Evolutionary conservation across 1,140 invertebrate species (phyloP), one percentile per base, ranked within the genome.

Genomic region (Archegozetes longisetosus): DNA sequence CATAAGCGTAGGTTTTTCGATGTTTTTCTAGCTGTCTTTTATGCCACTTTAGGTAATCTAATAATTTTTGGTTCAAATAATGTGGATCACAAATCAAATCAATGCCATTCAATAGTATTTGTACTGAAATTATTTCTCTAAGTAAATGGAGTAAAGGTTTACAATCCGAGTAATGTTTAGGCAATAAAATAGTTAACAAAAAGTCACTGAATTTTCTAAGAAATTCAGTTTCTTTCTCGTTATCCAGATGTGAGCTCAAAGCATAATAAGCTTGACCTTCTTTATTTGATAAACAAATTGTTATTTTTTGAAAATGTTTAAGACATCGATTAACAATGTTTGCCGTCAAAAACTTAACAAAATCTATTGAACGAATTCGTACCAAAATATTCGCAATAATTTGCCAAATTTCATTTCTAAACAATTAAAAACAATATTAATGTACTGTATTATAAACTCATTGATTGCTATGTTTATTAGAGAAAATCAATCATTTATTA

Each of bases 41-140:
- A 65, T 86, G 79, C 59, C 86, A 82, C 69, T 87, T 81, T 54
- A 93, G 81, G 68, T 88, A 88, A 57, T 80, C 76, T 51, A 91
- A 75, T 57, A 92, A 79, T 70, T 88, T 86, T 69, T 84, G 82
- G 72, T 93, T 93, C 60, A 93, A 86, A 68, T 86, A 89, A 73
- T 91, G 87, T 20, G 88, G 87, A 71, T 91, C 85, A 25, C 86
- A 89, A 25, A 92, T 71, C 66, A 84, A 74, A 68, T 91, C 82
- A 67, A 92, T 83, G 28, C 83, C 78, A 60, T 86, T 85, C 70
- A 84, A 83, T 47, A 93, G 72, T 66, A 90, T 87, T 90, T 68
- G 54, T 80, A 77, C 25, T 46, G 85, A 80, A 47, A 92, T 70
- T 58, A 91, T 79, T 76, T 92, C 88, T 64, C 84, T 77, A 29